Conservation (phyloP, 2,888 invertebrate genomes). For the Polydrusus cervinus region DNA sequence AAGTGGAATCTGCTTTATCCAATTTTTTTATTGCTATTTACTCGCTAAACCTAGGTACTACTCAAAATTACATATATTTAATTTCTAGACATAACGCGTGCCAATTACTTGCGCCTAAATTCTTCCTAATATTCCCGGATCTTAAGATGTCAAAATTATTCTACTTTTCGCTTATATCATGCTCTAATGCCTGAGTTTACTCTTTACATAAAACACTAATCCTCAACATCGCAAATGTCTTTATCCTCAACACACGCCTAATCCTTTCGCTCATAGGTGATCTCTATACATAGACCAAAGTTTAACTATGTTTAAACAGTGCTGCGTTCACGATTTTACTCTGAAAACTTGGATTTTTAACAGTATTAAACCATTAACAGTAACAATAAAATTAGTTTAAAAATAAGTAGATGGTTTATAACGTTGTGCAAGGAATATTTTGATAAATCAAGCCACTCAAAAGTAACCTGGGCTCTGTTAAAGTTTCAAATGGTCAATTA, state of each 20-base stretch:
- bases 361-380: too few species aligned
- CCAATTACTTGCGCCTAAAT: background rate
- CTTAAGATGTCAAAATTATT: background rate
- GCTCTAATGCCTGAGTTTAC: conserved; percentile 6
- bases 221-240: conserved; percentile 39
- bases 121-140: background rate
- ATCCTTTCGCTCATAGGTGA: conserved; percentile 44
- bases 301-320: conserved; percentile 34
- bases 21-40: too few species aligned
- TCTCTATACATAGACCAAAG: conserved; percentile 42
- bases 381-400: too few species aligned
- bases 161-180: background rate
- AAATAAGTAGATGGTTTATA: too few species aligned
- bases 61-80: too few species aligned
- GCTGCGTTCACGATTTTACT: conserved; percentile 35
- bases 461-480: too few species aligned
- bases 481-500: too few species aligned
- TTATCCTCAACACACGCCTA: conserved; percentile 38
- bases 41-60: too few species aligned
- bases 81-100: background rate
- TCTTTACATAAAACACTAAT: conserved; percentile 31
- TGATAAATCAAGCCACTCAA: too few species aligned
- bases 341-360: too few species aligned
- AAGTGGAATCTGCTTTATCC: too few species aligned
- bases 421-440: too few species aligned